A percentile compares a stretch with the other conserved stretches of the same genome.
Conservation (phyloP, 2,113 vertebrate genomes). For the Sphyrna mokarran region DNA sequence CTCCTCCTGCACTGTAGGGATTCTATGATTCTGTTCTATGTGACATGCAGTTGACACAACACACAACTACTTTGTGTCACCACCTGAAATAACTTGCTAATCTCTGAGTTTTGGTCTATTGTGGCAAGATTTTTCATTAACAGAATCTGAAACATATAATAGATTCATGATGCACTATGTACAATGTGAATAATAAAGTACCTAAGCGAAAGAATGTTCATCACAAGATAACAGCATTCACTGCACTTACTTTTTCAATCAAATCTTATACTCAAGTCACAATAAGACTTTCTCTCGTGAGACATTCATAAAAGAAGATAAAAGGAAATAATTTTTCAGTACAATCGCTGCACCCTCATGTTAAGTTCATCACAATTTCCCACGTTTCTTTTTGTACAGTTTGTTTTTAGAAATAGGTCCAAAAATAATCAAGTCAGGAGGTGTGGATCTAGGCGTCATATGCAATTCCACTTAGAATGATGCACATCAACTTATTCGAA, state of each 20-base stretch:
- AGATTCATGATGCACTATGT: background rate
- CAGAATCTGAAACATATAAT: background rate
- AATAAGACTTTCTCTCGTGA: background rate
- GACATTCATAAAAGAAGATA: background rate
- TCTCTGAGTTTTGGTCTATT: background rate
- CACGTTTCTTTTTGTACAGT: background rate
- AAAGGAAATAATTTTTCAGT: background rate
- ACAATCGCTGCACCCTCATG: background rate
- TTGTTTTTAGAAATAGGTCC: background rate
- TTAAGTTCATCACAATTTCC: background rate
- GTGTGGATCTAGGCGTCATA: background rate
- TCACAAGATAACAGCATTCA: background rate
- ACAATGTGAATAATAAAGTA: background rate
- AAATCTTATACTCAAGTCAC: background rate
- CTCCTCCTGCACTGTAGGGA: no score
- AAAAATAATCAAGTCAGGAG: background rate
- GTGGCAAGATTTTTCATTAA: background rate
- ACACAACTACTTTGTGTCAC: no score
- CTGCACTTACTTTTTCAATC: background rate
- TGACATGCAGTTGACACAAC: no score
- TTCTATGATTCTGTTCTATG: no score
- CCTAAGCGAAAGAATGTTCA: background rate
- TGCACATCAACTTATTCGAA: background rate
- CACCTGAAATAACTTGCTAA: background rate
- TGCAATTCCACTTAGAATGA: background rate